These are phyloP conservation scores for Leptopilina myrica DNA, from an alignment of 2,888 invertebrate species.

Conservation along the genomic window DNA sequence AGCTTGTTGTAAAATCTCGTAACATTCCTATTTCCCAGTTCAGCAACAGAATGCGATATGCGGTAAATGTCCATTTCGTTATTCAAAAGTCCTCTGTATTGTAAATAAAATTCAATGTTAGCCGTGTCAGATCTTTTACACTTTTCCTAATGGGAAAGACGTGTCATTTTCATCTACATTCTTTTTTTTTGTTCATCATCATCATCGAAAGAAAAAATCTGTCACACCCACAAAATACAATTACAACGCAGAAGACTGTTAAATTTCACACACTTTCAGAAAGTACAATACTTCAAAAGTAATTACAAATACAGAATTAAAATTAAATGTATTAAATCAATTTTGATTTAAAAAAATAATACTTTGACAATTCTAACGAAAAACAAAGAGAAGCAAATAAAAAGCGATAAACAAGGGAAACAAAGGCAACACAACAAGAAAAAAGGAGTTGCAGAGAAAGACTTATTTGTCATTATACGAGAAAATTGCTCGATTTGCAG, in stretches of 20 bases:
- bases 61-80: conserved; percentile 58
- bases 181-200: neutral
- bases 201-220: neutral
- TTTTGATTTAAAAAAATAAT: neutral
- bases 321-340: no score
- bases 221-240: neutral
- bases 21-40: conserved; percentile 44
- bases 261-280: neutral
- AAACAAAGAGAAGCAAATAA: no score
- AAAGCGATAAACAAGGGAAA: no score
- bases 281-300: no score
- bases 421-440: no score
- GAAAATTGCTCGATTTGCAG: conserved; percentile 39
- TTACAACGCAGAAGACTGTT: neutral
- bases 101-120: neutral
- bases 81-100: neutral
- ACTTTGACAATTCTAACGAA: no score
- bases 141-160: neutral
- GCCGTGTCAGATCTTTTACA: neutral
- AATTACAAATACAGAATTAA: no score
- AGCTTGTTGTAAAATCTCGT: conserved; percentile 62
- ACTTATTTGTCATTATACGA: conserved; percentile 10
- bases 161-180: neutral
- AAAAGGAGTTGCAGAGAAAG: conserved; percentile 41
- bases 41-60: neutral